A percentile compares a stretch with the other conserved stretches of the same genome.
phyloP scores from a whole-genome alignment of 2,888 invertebrate genomes.

The Eutolmus rufibarbis region DNA sequence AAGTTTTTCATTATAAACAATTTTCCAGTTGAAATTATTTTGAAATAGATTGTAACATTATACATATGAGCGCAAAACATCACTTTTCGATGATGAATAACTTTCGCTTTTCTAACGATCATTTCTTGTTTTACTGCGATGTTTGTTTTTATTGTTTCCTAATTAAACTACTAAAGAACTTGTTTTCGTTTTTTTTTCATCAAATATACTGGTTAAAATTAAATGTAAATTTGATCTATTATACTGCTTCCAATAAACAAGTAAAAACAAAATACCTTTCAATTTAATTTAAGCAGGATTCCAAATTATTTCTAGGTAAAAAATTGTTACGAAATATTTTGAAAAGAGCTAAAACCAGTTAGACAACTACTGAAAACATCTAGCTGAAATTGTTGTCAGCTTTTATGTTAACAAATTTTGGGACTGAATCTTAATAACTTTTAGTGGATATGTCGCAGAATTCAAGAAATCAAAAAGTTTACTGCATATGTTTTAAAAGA shows the following conservation, averaged over 20 bases:
- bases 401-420: background rate
- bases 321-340: background rate
- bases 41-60: background rate
- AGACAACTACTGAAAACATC: background rate
- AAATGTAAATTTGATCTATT: background rate
- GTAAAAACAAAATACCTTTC: background rate
- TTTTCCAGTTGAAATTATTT: background rate
- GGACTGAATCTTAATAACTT: background rate
- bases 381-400: background rate
- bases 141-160: background rate
- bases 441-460: background rate
- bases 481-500: background rate
- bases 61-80: background rate
- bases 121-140: background rate
- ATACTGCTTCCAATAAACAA: background rate
- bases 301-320: background rate
- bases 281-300: background rate
- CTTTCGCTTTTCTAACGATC: background rate
- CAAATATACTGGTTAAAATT: background rate
- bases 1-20: background rate
- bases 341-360: background rate
- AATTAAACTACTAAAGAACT: background rate
- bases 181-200: background rate
- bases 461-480: background rate
- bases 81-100: background rate